Percentiles rank a stretch among this genome's conserved stretches.
Conservation (phyloP, 2,797 vertebrate genomes). For the Rhynchonycteris naso region DNA sequence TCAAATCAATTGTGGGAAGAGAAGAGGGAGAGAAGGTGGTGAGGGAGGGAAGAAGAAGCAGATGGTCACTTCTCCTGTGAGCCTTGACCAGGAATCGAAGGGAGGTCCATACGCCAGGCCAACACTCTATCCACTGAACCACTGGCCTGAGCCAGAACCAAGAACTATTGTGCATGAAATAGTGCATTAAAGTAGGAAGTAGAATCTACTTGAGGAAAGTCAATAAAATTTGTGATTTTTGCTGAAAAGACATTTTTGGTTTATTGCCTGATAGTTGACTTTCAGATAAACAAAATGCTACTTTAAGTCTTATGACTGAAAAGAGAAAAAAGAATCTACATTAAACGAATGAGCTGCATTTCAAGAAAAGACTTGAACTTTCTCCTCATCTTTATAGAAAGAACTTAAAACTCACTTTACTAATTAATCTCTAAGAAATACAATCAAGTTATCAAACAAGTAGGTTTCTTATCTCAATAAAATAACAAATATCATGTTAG, state of each 20-base stretch:
- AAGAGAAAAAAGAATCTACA: not conserved
- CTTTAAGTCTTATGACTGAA: not conserved
- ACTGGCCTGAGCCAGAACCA: not conserved
- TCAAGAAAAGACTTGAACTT: constrained; percentile 38
- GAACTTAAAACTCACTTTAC: constrained; percentile 18
- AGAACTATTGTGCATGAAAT: not conserved
- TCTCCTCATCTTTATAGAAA: constrained; percentile 8
- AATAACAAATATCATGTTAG: not conserved
- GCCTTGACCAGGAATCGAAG: too few species aligned
- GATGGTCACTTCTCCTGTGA: too few species aligned
- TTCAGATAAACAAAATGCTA: not conserved
- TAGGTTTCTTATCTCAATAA: not conserved
- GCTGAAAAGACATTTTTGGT: not conserved
- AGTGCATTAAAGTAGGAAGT: not conserved
- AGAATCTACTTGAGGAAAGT: not conserved
- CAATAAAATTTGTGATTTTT: not conserved
- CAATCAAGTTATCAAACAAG: constrained; percentile 9
- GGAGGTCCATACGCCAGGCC: too few species aligned
- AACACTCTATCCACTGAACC: too few species aligned
- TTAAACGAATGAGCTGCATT: constrained; percentile 33
- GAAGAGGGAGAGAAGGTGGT: too few species aligned
- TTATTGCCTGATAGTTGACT: not conserved
- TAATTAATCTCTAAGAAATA: constrained; percentile 25
- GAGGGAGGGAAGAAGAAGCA: too few species aligned
- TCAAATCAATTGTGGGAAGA: too few species aligned